A percentile compares a stretch with the other conserved stretches of the same genome.
Evolutionary conservation across 2,113 vertebrate genomes (phyloP).

Genomic region (Petroica traversi): DNA sequence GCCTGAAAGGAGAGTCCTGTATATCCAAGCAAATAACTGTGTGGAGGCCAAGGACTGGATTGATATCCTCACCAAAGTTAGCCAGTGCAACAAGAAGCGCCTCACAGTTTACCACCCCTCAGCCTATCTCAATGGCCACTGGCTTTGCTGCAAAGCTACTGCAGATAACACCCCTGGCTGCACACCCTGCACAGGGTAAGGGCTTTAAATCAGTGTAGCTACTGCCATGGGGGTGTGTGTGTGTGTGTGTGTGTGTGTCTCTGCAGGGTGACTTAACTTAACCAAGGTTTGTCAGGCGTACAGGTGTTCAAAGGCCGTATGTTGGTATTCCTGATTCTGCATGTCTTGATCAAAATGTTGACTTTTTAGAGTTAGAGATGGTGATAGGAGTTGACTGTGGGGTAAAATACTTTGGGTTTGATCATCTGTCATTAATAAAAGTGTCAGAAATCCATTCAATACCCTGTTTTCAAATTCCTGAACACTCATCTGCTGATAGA

Average conservation of each 20-base stretch:
- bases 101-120: constrained; percentile 94
- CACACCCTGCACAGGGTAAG: constrained; percentile 93
- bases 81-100: constrained; percentile 95
- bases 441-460: neutral
- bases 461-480: neutral
- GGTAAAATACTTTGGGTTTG: neutral
- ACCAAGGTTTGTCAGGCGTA: neutral
- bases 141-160: constrained; percentile 93
- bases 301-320: neutral
- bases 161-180: constrained; percentile 88
- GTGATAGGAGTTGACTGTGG: neutral
- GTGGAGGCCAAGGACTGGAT: constrained; percentile 98
- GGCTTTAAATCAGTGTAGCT: neutral
- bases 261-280: neutral
- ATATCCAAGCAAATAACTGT: constrained; percentile 98
- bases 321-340: neutral
- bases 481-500: neutral
- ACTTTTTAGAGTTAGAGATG: neutral
- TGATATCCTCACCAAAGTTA: constrained; percentile 97
- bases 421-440: neutral
- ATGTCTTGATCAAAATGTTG: neutral
- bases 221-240: neutral
- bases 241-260: accelerated
- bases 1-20: constrained; percentile 90
- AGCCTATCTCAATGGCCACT: constrained; percentile 95